Evolutionary conservation across 2,888 invertebrate species (phyloP).

Genomic region (Therioaphis trifolii): DNA sequence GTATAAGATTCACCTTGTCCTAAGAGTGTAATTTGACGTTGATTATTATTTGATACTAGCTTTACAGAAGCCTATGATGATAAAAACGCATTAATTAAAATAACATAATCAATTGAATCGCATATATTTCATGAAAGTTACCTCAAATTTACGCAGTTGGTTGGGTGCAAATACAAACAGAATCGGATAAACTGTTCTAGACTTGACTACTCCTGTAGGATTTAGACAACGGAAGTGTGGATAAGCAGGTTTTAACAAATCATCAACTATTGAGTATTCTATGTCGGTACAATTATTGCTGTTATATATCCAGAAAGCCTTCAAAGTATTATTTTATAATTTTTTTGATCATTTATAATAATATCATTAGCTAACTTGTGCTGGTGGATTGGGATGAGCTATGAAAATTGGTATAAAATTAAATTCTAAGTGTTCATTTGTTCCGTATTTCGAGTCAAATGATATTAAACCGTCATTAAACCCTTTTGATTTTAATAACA

Average conservation of each 20-base stretch:
- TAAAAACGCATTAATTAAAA: neutral
- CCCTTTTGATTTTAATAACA: neutral
- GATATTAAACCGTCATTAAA: conserved; percentile 32
- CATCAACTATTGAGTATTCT: conserved; percentile 48
- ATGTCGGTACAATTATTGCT: neutral
- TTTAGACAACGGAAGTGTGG: conserved; percentile 52
- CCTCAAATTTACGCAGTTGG: conserved; percentile 37
- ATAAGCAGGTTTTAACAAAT: conserved; percentile 29
- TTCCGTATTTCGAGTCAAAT: conserved; percentile 41
- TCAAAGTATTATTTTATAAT: neutral
- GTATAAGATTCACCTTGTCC: conserved; percentile 53
- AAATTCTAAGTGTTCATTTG: conserved; percentile 37
- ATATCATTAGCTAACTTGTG: conserved; percentile 25
- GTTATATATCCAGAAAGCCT: conserved; percentile 58
- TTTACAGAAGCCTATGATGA: conserved; percentile 23
- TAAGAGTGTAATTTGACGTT: conserved; percentile 12
- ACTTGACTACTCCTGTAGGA: conserved; percentile 22
- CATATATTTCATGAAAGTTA: neutral
- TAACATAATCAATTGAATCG: neutral
- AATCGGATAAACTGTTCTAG: conserved; percentile 44
- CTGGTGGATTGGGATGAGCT: conserved; percentile 55
- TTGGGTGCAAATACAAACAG: conserved; percentile 42
- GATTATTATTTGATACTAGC: conserved; percentile 18
- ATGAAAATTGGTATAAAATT: conserved; percentile 47
- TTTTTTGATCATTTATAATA: neutral